Evolutionary conservation across 1,140 invertebrate species (phyloP).

Genomic region (Delia radicum): DNA sequence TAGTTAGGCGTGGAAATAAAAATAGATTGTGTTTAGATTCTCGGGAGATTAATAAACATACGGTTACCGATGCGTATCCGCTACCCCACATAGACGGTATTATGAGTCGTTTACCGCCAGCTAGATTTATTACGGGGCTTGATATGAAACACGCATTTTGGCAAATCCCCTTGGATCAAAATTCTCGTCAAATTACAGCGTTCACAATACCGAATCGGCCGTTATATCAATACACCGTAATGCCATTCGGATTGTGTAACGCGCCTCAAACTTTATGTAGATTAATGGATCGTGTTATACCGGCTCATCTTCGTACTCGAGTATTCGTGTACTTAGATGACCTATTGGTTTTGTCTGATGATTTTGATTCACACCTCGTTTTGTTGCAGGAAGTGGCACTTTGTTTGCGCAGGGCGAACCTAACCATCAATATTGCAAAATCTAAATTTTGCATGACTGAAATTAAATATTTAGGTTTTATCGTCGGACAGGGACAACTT

Average conservation of each 20-base stretch:
- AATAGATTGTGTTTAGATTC: no score
- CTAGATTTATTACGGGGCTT: not conserved
- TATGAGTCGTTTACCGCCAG: not conserved
- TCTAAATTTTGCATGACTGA: not conserved
- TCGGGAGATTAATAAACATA: no score
- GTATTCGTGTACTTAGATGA: slow-evolving; percentile 4
- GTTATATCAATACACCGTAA: not conserved
- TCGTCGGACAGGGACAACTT: not conserved
- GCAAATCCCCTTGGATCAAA: not conserved
- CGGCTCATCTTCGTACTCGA: not conserved
- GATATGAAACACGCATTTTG: not conserved
- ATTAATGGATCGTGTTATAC: slow-evolving; percentile 32
- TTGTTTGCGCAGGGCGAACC: not conserved
- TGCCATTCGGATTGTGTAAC: not conserved
- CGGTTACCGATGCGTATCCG: not conserved
- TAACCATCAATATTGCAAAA: not conserved
- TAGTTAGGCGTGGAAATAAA: no score
- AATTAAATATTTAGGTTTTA: not conserved
- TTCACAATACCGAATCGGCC: not conserved
- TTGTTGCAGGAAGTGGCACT: not conserved
- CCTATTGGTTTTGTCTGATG: not conserved
- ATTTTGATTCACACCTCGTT: not conserved
- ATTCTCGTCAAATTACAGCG: not conserved
- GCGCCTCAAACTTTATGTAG: not conserved
- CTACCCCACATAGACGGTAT: not conserved